Conservation (phyloP, 2,113 vertebrate species). For the Sterrhoptilus dennistouni region DNA sequence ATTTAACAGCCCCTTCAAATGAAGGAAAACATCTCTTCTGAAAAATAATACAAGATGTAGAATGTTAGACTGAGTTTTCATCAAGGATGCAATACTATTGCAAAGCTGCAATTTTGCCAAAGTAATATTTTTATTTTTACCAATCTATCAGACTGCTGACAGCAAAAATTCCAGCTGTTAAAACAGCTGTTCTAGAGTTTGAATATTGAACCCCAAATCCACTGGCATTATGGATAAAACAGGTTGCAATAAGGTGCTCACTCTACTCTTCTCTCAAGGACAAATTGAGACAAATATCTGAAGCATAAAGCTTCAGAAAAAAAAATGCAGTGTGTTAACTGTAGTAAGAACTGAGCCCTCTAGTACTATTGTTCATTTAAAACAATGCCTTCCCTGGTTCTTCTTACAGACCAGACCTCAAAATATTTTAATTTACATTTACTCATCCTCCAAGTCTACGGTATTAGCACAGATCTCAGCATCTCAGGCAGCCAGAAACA, state of each 20-base stretch:
- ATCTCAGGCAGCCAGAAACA: neutral
- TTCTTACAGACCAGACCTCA: neutral
- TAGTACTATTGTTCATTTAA: neutral
- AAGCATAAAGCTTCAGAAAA: neutral
- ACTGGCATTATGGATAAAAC: neutral
- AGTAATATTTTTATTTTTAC: neutral
- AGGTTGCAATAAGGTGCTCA: neutral
- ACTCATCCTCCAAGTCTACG: neutral
- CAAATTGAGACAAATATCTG: neutral
- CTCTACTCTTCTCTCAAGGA: neutral
- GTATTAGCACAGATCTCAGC: neutral
- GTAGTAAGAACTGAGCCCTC: neutral
- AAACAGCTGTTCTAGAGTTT: neutral
- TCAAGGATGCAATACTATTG: neutral
- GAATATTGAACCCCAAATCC: neutral
- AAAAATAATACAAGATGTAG: neutral
- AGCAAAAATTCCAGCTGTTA: neutral
- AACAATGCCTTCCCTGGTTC: neutral
- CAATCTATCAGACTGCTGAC: neutral
- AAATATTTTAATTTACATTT: neutral
- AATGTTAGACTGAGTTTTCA: fast-evolving
- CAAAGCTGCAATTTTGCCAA: neutral
- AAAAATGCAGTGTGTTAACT: neutral
- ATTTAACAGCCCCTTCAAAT: neutral
- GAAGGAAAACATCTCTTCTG: neutral